These are phyloP conservation scores for Jaculus jaculus DNA, from an alignment of 2,113 vertebrate genomes.

Conservation along the genomic window DNA sequence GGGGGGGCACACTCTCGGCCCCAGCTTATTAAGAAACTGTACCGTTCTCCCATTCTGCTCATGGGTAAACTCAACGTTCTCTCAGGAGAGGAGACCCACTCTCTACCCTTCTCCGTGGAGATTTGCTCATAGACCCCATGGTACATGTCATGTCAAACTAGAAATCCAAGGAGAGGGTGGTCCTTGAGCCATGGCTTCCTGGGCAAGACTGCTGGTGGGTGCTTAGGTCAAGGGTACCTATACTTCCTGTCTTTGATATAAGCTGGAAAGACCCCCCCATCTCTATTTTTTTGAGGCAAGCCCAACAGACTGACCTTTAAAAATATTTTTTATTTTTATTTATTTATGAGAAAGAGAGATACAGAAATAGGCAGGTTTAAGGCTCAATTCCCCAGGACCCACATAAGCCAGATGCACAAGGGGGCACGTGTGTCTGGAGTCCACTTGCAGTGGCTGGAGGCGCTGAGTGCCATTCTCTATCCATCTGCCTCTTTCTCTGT, in stretches of 20 bases:
- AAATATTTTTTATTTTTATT: too few species aligned
- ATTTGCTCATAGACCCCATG: neutral
- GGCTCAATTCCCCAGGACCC: too few species aligned
- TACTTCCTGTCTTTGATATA: neutral
- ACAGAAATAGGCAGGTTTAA: too few species aligned
- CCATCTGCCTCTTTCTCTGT: too few species aligned
- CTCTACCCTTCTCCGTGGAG: neutral
- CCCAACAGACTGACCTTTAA: too few species aligned
- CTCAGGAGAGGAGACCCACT: neutral
- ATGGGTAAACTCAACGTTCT: neutral
- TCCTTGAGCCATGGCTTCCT: neutral
- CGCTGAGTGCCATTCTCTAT: too few species aligned
- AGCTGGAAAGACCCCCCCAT: neutral
- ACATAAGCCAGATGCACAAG: too few species aligned
- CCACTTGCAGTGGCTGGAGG: too few species aligned
- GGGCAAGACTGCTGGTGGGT: neutral
- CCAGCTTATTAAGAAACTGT: neutral
- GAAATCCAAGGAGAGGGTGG: neutral
- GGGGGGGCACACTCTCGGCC: fast-evolving
- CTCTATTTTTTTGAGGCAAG: too few species aligned
- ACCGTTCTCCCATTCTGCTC: neutral
- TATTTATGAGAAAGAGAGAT: too few species aligned
- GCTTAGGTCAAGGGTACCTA: fast-evolving
- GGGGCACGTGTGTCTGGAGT: too few species aligned
- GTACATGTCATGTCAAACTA: neutral